phyloP scores from a whole-genome alignment of 2,113 vertebrate species.

The Guaruba guarouba region DNA sequence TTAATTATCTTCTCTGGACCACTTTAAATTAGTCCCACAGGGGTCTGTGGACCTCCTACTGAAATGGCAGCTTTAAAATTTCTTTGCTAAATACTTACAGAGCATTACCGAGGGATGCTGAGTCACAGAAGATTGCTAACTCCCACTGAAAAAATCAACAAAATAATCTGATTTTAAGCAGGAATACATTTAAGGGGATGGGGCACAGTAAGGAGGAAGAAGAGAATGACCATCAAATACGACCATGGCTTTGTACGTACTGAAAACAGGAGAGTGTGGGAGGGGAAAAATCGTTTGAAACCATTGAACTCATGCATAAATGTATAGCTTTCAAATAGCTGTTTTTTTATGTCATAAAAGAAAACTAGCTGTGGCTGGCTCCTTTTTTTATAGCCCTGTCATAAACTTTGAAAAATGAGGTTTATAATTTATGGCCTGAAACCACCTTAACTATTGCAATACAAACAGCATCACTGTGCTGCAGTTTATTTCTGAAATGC shows the following conservation, averaged over 20 bases:
- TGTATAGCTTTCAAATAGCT: constrained; percentile 55
- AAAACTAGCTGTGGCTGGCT: constrained; percentile 43
- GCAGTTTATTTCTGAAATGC: constrained; percentile 65
- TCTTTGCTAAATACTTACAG: constrained; percentile 20
- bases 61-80: constrained; percentile 60
- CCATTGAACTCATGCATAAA: constrained; percentile 44
- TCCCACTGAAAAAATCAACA: background rate
- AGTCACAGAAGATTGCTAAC: background rate
- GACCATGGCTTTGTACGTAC: background rate
- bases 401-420: constrained; percentile 52
- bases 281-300: background rate
- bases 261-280: background rate
- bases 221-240: background rate
- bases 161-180: background rate
- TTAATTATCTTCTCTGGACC: constrained; percentile 53
- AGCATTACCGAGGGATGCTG: constrained; percentile 8
- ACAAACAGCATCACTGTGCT: constrained; percentile 67
- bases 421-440: constrained; percentile 55
- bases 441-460: constrained; percentile 66
- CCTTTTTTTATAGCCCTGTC: constrained; percentile 40
- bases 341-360: constrained; percentile 56
- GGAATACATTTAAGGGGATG: background rate
- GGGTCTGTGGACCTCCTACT: constrained; percentile 30
- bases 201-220: background rate
- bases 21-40: constrained; percentile 42